Conservation (phyloP, 2,888 invertebrate genomes). For the Aspidapion aeneum region DNA sequence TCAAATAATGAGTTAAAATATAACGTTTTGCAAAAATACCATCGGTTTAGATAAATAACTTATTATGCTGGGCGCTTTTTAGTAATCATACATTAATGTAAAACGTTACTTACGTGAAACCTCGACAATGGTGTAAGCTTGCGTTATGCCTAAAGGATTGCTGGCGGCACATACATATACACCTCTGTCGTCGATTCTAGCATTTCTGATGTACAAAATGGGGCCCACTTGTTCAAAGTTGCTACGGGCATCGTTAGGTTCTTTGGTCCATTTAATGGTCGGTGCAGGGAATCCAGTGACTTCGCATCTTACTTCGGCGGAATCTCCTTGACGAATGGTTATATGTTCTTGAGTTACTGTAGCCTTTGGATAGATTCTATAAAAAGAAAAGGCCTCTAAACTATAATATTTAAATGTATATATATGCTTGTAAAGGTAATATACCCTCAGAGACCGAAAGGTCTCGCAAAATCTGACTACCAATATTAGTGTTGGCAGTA, state of each 20-base stretch:
- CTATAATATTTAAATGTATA: too few species aligned
- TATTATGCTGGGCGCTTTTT: too few species aligned
- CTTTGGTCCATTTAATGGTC: constrained; percentile 78
- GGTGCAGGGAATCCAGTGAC: constrained; percentile 73
- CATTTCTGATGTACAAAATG: constrained; percentile 63
- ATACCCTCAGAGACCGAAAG: too few species aligned
- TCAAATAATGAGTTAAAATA: too few species aligned
- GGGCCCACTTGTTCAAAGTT: constrained; percentile 57
- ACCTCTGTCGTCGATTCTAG: constrained; percentile 73
- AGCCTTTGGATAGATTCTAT: constrained; percentile 47
- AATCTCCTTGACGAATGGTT: constrained; percentile 62
- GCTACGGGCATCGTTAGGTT: constrained; percentile 54
- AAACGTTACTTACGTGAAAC: constrained; percentile 74
- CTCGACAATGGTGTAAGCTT: constrained; percentile 71
- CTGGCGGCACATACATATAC: constrained; percentile 77
- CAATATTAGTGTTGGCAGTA: too few species aligned
- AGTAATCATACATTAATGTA: too few species aligned
- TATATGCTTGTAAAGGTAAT: too few species aligned
- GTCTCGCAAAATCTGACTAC: too few species aligned
- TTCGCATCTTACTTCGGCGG: constrained; percentile 70
- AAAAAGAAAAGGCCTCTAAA: not conserved
- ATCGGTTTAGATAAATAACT: too few species aligned
- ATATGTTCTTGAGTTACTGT: constrained; percentile 61
- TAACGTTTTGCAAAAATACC: too few species aligned
- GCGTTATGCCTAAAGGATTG: constrained; percentile 56